Percentiles rank a stretch among this genome's conserved stretches.
Conservation (phyloP, 2,888 invertebrate species). For the Drosophila mayaguana region DNA sequence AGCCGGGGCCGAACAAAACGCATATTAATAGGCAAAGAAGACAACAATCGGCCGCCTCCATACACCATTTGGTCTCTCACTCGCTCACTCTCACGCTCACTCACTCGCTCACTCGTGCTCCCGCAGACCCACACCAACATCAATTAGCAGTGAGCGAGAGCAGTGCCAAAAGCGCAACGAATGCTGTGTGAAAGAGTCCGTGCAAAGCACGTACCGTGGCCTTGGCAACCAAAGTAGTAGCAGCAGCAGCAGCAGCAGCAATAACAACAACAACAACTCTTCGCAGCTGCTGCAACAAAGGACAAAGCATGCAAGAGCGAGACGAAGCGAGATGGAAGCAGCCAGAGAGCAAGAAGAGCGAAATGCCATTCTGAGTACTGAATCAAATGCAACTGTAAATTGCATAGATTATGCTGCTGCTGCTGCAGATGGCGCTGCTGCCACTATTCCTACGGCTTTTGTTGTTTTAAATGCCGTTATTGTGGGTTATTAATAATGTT, state of each 20-base stretch:
- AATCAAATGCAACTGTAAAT: conserved; percentile 45
- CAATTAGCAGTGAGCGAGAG: conserved; percentile 62
- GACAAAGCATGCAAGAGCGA: conserved; percentile 9
- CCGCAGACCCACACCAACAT: conserved; percentile 37
- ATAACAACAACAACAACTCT: conserved; percentile 11
- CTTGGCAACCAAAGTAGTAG: conserved; percentile 53
- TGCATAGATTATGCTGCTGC: conserved; percentile 9
- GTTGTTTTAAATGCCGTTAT: conserved; percentile 7
- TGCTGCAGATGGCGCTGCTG: not conserved
- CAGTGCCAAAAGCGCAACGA: conserved; percentile 23
- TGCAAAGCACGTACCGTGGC: conserved; percentile 44
- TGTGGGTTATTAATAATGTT: conserved; percentile 8
- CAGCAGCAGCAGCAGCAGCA: conserved; percentile 9
- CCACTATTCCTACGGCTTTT: not conserved
- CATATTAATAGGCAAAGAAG: conserved; percentile 14
- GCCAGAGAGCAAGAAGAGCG: not conserved
- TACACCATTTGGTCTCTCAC: conserved; percentile 1
- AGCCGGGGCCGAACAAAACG: conserved; percentile 28
- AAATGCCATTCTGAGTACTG: conserved; percentile 15
- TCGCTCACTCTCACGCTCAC: not conserved
- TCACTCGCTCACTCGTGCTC: not conserved
- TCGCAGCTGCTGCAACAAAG: conserved; percentile 17
- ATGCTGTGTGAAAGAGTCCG: conserved; percentile 20
- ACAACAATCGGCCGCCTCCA: conserved; percentile 9
- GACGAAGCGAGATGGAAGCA: not conserved